phyloP scores from a whole-genome alignment of 2,797 vertebrate species.

The Enteromius argenteus region DNA sequence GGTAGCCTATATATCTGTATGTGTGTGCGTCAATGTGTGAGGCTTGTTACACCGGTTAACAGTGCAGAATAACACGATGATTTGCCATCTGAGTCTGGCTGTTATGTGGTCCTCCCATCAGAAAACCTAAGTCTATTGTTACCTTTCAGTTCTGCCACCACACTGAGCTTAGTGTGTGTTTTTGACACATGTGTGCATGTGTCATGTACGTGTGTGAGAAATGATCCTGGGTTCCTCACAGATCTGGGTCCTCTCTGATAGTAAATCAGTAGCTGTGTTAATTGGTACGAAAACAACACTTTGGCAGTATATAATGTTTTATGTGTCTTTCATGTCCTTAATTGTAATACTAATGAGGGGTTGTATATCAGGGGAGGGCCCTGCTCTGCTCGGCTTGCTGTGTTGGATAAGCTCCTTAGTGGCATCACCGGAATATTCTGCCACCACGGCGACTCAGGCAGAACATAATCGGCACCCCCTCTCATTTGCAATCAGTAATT shows the following conservation, averaged over 20 bases:
- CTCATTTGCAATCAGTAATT: conserved; percentile 99
- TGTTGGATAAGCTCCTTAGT: conserved; percentile 97
- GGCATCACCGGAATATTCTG: conserved; percentile 88
- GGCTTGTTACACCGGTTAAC: conserved; percentile 63
- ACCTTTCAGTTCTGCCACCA: conserved; percentile 10
- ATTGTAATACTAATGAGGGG: conserved; percentile 97
- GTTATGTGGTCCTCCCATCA: conserved; percentile 74
- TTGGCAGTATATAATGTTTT: conserved; percentile 99
- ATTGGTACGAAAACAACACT: conserved; percentile 99
- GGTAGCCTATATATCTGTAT: conserved; percentile 28
- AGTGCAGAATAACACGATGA: conserved; percentile 64
- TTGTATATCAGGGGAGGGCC: conserved; percentile 89
- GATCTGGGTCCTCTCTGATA: conserved; percentile 87
- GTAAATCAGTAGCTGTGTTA: conserved; percentile 97
- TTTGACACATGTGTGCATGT: conserved; percentile 33
- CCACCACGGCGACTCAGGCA: conserved; percentile 72
- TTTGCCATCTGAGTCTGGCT: conserved; percentile 60
- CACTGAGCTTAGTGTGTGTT: conserved; percentile 39
- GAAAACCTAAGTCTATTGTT: conserved; percentile 45
- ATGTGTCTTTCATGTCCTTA: conserved; percentile 99
- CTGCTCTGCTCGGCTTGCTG: conserved; percentile 50
- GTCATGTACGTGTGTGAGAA: conserved; percentile 51
- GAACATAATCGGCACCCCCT: conserved; percentile 72
- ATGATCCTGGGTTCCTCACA: conserved; percentile 70
- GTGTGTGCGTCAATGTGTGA: conserved; percentile 29